Evolutionary conservation across 2,888 invertebrate genomes (phyloP).

Genomic region (Dolichopus griseipennis): DNA sequence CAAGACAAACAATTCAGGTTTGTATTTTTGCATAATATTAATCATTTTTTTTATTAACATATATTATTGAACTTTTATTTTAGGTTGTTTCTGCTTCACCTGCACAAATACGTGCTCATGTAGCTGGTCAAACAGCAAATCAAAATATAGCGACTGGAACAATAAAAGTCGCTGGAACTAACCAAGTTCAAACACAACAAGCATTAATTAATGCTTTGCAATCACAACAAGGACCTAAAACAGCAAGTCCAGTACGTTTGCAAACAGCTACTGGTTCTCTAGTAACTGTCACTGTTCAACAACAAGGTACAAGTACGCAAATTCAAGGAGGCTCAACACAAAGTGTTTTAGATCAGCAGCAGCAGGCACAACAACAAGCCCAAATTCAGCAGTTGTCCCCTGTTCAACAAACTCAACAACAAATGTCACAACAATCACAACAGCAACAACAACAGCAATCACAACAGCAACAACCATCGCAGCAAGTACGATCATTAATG

Average conservation of each 20-base stretch:
- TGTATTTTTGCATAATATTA: not conserved
- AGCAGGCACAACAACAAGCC: slow-evolving; percentile 18
- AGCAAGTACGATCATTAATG: slow-evolving; percentile 39
- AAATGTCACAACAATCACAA: slow-evolving; percentile 24
- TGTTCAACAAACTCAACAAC: slow-evolving; percentile 20
- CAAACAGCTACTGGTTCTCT: slow-evolving; percentile 49
- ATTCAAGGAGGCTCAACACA: not conserved
- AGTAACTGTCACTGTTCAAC: slow-evolving; percentile 52
- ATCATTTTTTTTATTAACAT: slow-evolving; percentile 7
- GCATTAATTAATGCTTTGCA: slow-evolving; percentile 50
- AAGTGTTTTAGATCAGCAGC: slow-evolving; percentile 18
- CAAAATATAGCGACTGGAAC: slow-evolving; percentile 44
- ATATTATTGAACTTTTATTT: no score
- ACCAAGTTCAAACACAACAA: slow-evolving; percentile 44
- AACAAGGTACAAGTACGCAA: slow-evolving; percentile 33
- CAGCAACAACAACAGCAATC: slow-evolving; percentile 20
- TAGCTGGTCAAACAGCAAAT: slow-evolving; percentile 40
- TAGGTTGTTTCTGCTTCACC: slow-evolving; percentile 52
- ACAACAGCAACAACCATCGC: slow-evolving; percentile 22
- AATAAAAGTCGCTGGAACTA: slow-evolving; percentile 46
- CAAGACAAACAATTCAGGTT: slow-evolving; percentile 50
- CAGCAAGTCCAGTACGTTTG: slow-evolving; percentile 52
- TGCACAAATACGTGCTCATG: slow-evolving; percentile 47
- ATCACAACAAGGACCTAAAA: slow-evolving; percentile 49
- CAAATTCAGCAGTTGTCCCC: slow-evolving; percentile 13